Base-by-base conservation (phyloP, 2,113 vertebrate genomes). In the Malurus cyaneus region DNA sequence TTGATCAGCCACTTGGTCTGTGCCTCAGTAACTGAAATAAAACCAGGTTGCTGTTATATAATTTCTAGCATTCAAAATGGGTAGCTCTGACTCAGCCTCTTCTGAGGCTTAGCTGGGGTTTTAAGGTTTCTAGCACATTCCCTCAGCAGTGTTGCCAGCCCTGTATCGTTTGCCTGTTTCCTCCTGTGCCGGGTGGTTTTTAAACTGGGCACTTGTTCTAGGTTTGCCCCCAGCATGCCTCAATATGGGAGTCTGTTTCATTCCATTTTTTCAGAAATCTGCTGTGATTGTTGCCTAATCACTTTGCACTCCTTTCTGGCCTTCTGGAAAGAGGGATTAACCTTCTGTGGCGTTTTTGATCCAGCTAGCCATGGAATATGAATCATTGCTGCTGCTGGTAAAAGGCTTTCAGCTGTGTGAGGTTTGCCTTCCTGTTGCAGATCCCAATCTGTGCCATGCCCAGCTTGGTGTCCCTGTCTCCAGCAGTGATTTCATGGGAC, bases 261-360 rank as follows among this genome's bases (percentile, higher is more conserved):
- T 89, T 64, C 44, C 12, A 24, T 49, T 69, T 80, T 82, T 88
- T 93, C 56, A 76, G 66, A 88, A 88, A 76, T 82, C n/a, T 87
- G 24, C 61, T 76, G 53, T 56, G 36, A 53, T 92, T 92, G 77
- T 67, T 91, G 16, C 32, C 64, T 80, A 70, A 80, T 89, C 72
- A n/a, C 44, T 86, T 83, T 71, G 73, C 71, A 46, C 21, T 81
- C 18, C 21, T 87, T 71, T 80, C 18, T 2, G 8, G 61, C 41
- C 65, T 91, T 74, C 66, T 94, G 61, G 80, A 94, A 87, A 64
- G 11, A 7, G 28, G 29, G 28, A 83, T 91, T 93, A 81, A 91
- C 69, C 60, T 94, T 84, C 26, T 14, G 60, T 71, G 47, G 26
- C 49, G 28, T 67, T 86, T 92, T 52, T 86, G 52, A 74, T 79